phyloP scores from a whole-genome alignment of 2,797 vertebrate genomes.

The Limosa lapponica region DNA sequence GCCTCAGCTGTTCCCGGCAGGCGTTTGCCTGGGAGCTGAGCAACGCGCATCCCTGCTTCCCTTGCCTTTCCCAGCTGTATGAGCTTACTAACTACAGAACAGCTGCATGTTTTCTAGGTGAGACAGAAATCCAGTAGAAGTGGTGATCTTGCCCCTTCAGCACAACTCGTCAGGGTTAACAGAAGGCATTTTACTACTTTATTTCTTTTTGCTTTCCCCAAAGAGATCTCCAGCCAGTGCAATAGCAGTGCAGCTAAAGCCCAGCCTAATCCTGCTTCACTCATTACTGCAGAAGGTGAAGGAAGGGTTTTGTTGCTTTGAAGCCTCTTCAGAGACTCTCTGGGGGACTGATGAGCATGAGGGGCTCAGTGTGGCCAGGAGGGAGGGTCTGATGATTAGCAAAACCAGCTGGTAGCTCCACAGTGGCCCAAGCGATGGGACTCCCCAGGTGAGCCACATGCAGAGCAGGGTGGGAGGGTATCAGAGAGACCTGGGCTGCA shows the following conservation, averaged over 20 bases:
- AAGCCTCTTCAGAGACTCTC: neutral
- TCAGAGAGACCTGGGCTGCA: no score
- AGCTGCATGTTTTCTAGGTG: rapidly evolving
- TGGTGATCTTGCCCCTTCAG: neutral
- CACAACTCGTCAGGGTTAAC: neutral
- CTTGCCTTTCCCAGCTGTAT: neutral
- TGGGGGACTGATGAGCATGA: neutral
- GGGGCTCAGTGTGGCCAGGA: neutral
- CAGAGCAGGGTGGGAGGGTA: neutral
- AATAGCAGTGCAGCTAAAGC: neutral
- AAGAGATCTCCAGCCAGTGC: neutral
- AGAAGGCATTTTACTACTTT: neutral
- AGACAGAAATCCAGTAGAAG: neutral
- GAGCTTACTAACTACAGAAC: no score
- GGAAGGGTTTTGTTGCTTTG: neutral
- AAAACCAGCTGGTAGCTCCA: rapidly evolving
- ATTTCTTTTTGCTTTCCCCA: neutral
- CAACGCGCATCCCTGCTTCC: rapidly evolving
- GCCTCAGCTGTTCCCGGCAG: rapidly evolving
- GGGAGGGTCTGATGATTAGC: neutral
- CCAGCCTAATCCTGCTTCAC: neutral
- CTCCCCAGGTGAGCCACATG: rapidly evolving
- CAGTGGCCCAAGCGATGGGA: rapidly evolving
- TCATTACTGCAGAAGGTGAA: neutral
- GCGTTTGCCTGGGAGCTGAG: neutral